Evolutionary conservation across 2,113 vertebrate species (phyloP).

Genomic region (Carassius carassius): DNA sequence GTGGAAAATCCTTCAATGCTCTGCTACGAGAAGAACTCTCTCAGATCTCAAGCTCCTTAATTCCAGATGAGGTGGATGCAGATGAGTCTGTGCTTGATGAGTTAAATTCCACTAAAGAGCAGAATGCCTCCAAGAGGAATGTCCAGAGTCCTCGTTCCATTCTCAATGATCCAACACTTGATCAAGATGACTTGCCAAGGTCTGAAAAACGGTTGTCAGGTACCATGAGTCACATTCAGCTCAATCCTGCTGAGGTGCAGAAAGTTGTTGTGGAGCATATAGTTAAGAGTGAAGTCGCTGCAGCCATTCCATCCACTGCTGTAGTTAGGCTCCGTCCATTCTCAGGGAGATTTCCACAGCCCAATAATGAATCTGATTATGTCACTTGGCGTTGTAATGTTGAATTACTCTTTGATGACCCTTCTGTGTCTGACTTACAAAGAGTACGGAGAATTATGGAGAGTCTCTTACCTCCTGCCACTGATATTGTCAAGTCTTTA

Average conservation of each 20-base stretch:
- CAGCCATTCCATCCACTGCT: too few species aligned
- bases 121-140: not conserved
- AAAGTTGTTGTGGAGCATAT: too few species aligned
- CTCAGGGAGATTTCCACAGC: slow-evolving; percentile 14
- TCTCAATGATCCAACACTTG: not conserved
- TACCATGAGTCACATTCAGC: too few species aligned
- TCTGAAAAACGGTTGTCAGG: too few species aligned
- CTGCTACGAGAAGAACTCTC: slow-evolving; percentile 2
- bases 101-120: not conserved
- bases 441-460: too few species aligned
- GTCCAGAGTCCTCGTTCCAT: not conserved
- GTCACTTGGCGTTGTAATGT: slow-evolving; percentile 11
- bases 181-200: not conserved
- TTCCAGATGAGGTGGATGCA: slow-evolving; percentile 6
- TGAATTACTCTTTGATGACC: slow-evolving; percentile 25
- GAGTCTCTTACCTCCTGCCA: slow-evolving; percentile 32
- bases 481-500: slow-evolving; percentile 23
- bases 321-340: too few species aligned
- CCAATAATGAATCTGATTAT: slow-evolving; percentile 21
- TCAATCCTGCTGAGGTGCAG: too few species aligned
- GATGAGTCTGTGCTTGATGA: not conserved
- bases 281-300: too few species aligned
- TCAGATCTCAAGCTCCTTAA: not conserved
- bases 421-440: slow-evolving; percentile 31
- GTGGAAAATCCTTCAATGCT: not conserved